phyloP scores from a whole-genome alignment of 2,888 invertebrate genomes.

The Cenopis cana region DNA sequence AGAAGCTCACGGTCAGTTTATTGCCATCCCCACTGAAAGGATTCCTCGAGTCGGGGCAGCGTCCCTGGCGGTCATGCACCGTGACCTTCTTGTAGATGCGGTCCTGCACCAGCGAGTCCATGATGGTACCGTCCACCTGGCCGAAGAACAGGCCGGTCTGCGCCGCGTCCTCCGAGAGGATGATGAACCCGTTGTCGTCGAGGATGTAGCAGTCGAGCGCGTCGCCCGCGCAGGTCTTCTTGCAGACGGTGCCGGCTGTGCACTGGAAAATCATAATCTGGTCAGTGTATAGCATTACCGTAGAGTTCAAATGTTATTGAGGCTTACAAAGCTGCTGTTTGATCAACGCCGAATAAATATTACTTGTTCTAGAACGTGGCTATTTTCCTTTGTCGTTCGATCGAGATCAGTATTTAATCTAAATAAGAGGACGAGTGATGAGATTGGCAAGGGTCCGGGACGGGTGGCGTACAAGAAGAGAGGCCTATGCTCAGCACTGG shows the following conservation, averaged over 20 bases:
- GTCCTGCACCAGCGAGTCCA: slow-evolving; percentile 96
- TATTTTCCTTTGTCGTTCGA: too few relatives aligned
- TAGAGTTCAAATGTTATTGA: neutral
- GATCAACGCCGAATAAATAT: neutral
- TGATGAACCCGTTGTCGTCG: slow-evolving; percentile 97
- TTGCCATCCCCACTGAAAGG: slow-evolving; percentile 85
- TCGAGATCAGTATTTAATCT: too few relatives aligned
- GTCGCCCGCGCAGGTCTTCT: slow-evolving; percentile 94
- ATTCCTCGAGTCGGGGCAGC: slow-evolving; percentile 90
- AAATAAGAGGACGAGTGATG: too few relatives aligned
- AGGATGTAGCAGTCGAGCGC: slow-evolving; percentile 96
- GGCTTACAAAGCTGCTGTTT: neutral
- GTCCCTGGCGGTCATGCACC: slow-evolving; percentile 95
- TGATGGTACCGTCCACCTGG: slow-evolving; percentile 96
- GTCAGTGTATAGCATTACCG: neutral
- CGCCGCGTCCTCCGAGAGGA: slow-evolving; percentile 93
- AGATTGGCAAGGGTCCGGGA: too few relatives aligned
- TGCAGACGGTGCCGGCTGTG: slow-evolving; percentile 88
- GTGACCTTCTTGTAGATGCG: slow-evolving; percentile 95
- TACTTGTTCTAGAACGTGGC: too few relatives aligned
- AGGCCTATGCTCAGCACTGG: too few relatives aligned
- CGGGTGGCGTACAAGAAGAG: too few relatives aligned
- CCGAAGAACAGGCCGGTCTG: slow-evolving; percentile 97
- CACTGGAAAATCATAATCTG: slow-evolving; percentile 82
- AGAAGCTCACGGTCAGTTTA: slow-evolving; percentile 62